Evolutionary conservation across 1,140 invertebrate genomes (phyloP).

Genomic region (Drosophila ercepeae): DNA sequence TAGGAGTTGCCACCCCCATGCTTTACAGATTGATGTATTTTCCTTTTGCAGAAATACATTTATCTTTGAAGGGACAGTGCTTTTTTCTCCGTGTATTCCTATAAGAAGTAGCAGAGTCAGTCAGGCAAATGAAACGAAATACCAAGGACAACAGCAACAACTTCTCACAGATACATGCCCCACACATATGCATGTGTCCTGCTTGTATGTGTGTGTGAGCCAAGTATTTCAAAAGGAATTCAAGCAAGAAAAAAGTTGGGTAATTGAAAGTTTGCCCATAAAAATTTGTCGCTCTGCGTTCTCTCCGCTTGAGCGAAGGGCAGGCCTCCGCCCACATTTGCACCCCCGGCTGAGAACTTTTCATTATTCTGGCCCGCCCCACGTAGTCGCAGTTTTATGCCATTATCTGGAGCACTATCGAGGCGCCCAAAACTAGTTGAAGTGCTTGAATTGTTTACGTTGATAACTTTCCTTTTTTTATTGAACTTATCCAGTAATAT

Average conservation of each 20-base stretch:
- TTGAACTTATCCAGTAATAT: slow-evolving; percentile 23
- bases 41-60: no score
- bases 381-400: slow-evolving; percentile 15
- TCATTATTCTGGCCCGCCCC: slow-evolving; percentile 62
- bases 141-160: slow-evolving; percentile 8
- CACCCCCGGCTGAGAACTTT: slow-evolving; percentile 47
- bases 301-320: slow-evolving; percentile 47
- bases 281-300: slow-evolving; percentile 74
- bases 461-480: slow-evolving; percentile 67
- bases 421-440: slow-evolving; percentile 76
- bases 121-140: slow-evolving; percentile 18
- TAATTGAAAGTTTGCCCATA: slow-evolving; percentile 81
- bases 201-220: slow-evolving; percentile 20
- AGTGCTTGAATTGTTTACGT: slow-evolving; percentile 77
- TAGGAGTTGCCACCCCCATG: no score
- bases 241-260: slow-evolving; percentile 78
- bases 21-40: no score
- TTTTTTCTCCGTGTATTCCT: slow-evolving; percentile 14
- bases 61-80: no score
- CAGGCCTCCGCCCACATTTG: background rate
- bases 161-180: slow-evolving; percentile 14
- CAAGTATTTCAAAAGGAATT: slow-evolving; percentile 78
- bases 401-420: slow-evolving; percentile 74
- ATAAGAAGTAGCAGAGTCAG: slow-evolving; percentile 8
- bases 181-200: slow-evolving; percentile 38